Base-by-base conservation (phyloP, 2,113 vertebrate species). In the Ranitomeya variabilis region DNA sequence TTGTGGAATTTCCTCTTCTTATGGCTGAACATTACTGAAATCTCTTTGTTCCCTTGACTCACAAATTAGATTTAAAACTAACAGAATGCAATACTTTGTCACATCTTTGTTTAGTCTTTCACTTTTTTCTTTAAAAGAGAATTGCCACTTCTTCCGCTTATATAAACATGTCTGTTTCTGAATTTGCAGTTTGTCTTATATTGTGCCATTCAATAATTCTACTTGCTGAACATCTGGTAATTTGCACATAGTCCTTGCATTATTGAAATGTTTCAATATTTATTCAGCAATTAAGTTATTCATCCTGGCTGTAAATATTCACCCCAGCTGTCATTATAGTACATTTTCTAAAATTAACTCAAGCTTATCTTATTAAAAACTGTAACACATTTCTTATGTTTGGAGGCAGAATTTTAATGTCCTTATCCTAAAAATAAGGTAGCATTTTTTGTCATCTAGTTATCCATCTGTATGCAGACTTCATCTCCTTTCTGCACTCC, bases 201-300 rank as follows among this genome's bases (percentile, higher is more conserved):
- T 77, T 77, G 54, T 86, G 71, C 71, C 73, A 86, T 76, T 86
- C 84, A 86, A 26, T 51, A 76, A 19, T 37, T 37, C 21, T 86
- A 54, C 14, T 79, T 66, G 73, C 37, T 6, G 59, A 86, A 77
- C 85, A 78, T 86, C 85, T 86, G 85, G 11, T 86, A 7, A 51
- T 86, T 73, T 57, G n/a, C 37, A 76, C 37, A 76, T 52, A 76
- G 73, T 52, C 37, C 45, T 51, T 18, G 45, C 37, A 52, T 76
- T 52, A 74, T 74, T 76, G 16, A 76, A 74, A 74, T 74, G 71
- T 74, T 74, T 74, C 7, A 73, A 14, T 76, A 12, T 76, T 76
- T 76, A 52, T 76, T 76, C 45, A 51, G 71, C 31, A 45, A 51
- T 51, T 21, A 76, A 18, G n/a, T 80, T 26, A 23, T 80, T 80